Percentiles rank a stretch among this genome's conserved stretches.
Conservation (phyloP, 2,113 vertebrate genomes). For the Coptodon bakossiorum region DNA sequence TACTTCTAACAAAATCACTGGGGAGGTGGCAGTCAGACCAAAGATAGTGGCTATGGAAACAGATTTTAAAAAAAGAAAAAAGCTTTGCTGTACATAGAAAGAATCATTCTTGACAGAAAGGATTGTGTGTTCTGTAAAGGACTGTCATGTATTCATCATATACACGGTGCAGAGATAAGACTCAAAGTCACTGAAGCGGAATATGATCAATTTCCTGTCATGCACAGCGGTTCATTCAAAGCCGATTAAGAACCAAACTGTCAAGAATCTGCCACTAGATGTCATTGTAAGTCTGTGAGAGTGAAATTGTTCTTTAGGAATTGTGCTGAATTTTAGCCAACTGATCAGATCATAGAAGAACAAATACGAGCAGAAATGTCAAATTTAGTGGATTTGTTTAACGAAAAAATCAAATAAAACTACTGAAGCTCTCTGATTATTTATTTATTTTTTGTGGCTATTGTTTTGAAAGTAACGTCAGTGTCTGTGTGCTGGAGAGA, state of each 20-base stretch:
- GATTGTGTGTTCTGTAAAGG: not conserved
- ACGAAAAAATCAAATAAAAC: not conserved
- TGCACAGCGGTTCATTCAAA: not conserved
- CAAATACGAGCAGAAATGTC: not conserved
- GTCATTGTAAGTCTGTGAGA: constrained; percentile 4
- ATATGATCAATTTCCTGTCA: not conserved
- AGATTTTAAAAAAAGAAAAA: not conserved
- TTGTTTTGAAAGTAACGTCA: not conserved
- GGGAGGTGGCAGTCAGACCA: not conserved
- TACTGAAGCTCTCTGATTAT: not conserved
- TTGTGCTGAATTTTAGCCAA: not conserved
- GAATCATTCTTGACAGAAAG: not conserved
- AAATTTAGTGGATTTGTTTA: not conserved
- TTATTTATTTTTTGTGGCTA: not conserved
- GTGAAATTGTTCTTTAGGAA: not conserved
- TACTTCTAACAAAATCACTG: not conserved
- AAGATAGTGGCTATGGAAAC: not conserved
- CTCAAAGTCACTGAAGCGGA: not conserved
- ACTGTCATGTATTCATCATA: not conserved
- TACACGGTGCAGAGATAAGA: not conserved
- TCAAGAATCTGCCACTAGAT: constrained; percentile 49
- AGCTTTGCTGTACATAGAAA: not conserved
- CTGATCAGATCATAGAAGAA: not conserved
- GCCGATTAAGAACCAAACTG: not conserved
- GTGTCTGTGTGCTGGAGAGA: not conserved